A percentile compares a stretch with the other conserved stretches of the same genome.
Conservation (phyloP, 2,888 invertebrate genomes). For the Athalia circularis region DNA sequence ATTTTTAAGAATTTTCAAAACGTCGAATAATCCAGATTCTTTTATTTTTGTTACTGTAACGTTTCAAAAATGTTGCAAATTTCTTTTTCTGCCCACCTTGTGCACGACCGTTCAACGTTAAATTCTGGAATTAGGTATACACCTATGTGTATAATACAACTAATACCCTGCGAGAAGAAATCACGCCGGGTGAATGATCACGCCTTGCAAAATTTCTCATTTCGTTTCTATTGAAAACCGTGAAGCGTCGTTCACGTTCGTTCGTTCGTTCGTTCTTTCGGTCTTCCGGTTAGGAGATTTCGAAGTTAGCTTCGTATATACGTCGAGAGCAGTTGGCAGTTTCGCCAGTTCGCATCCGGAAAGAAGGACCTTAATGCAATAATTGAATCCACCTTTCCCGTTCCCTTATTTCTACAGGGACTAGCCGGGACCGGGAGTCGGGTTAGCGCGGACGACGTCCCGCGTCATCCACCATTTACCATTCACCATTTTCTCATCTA, state of each 20-base stretch:
- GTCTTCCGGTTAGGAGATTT: not conserved
- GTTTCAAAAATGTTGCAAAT: no score
- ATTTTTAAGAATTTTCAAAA: no score
- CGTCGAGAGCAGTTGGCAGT: not conserved
- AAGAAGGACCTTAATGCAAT: slow-evolving; percentile 38
- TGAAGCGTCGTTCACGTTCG: not conserved
- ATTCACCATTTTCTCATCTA: slow-evolving; percentile 3
- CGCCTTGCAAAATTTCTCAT: slow-evolving; percentile 29
- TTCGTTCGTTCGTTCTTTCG: not conserved
- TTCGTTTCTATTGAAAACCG: slow-evolving; percentile 30
- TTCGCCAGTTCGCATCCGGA: not conserved
- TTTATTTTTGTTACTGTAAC: no score
- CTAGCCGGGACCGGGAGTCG: no score
- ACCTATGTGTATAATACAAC: not conserved
- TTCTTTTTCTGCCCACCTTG: no score
- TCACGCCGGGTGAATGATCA: slow-evolving; percentile 32
- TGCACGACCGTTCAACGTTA: no score
- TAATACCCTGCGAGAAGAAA: slow-evolving; percentile 5
- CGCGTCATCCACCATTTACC: slow-evolving; percentile 21
- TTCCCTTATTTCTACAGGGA: not conserved
- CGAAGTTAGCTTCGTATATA: no score
- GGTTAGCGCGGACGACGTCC: not conserved
- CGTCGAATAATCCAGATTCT: no score
- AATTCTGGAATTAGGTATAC: not conserved
- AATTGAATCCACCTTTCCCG: slow-evolving; percentile 41